Evolutionary conservation across 2,113 vertebrate species (phyloP).

Genomic region (Nicator chloris): DNA sequence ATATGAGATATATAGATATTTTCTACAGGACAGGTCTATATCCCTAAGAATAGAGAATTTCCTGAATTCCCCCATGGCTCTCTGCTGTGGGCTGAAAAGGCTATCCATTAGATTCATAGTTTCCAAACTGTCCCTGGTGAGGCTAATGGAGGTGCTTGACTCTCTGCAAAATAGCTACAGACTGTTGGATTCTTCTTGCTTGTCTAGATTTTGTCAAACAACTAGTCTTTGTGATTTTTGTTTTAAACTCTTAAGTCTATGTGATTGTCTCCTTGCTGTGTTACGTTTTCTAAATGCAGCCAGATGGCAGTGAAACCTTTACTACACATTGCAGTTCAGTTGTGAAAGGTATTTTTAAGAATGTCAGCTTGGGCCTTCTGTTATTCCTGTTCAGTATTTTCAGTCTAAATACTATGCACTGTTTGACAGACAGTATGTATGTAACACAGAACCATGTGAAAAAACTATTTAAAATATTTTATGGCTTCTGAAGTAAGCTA

Average conservation of each 20-base stretch:
- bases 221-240: background rate
- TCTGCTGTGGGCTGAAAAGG: background rate
- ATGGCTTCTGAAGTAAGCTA: background rate
- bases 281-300: background rate
- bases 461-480: background rate
- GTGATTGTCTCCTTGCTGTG: background rate
- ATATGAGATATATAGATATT: background rate
- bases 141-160: background rate
- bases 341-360: background rate
- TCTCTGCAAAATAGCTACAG: background rate
- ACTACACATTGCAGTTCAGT: background rate
- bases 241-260: background rate
- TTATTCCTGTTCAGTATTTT: background rate
- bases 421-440: background rate
- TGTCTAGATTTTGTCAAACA: background rate
- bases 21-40: background rate
- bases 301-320: conserved; percentile 2
- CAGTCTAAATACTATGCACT: background rate
- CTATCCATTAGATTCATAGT: background rate
- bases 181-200: background rate
- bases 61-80: rapidly evolving
- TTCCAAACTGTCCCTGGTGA: background rate
- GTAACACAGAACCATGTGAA: background rate
- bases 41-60: background rate
- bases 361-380: background rate